These are phyloP conservation scores for Drosophila bifasciata DNA, from an alignment of 1,140 invertebrate species.

Conservation along the genomic window DNA sequence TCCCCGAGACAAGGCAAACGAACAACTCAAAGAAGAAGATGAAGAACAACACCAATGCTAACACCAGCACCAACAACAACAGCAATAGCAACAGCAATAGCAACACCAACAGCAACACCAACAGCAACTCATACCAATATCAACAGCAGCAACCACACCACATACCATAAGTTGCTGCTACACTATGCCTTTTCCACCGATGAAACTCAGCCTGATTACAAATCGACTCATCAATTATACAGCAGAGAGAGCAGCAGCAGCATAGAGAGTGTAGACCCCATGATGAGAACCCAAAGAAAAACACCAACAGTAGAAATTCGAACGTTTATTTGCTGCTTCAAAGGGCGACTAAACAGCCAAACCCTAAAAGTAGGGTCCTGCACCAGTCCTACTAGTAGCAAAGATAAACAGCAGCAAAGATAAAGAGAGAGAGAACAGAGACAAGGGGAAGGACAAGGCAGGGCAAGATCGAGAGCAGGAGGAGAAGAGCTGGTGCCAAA, in stretches of 20 bases:
- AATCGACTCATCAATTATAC: too few relatives aligned
- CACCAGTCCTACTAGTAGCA: constrained; percentile 48
- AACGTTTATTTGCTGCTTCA: too few relatives aligned
- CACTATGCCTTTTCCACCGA: too few relatives aligned
- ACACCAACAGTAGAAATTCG: too few relatives aligned
- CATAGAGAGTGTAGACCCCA: too few relatives aligned
- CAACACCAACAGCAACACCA: too few relatives aligned
- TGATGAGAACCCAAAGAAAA: too few relatives aligned
- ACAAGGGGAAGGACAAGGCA: background rate
- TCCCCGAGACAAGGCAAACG: constrained; percentile 3
- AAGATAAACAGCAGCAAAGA: constrained; percentile 53
- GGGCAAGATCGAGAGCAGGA: background rate
- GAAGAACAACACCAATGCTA: constrained; percentile 27
- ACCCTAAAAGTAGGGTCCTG: constrained; percentile 10
- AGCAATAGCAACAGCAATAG: constrained; percentile 4
- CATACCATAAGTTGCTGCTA: too few relatives aligned
- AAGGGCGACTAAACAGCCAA: background rate
- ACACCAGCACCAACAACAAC: background rate
- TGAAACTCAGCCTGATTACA: too few relatives aligned
- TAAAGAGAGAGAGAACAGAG: background rate
- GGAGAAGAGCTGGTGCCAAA: background rate
- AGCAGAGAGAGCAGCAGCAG: too few relatives aligned
- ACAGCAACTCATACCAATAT: background rate
- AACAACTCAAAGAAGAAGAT: constrained; percentile 44
- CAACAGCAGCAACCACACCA: too few relatives aligned